Base-by-base conservation (phyloP, 2,113 vertebrate genomes). In the Cheirogaleus medius region DNA sequence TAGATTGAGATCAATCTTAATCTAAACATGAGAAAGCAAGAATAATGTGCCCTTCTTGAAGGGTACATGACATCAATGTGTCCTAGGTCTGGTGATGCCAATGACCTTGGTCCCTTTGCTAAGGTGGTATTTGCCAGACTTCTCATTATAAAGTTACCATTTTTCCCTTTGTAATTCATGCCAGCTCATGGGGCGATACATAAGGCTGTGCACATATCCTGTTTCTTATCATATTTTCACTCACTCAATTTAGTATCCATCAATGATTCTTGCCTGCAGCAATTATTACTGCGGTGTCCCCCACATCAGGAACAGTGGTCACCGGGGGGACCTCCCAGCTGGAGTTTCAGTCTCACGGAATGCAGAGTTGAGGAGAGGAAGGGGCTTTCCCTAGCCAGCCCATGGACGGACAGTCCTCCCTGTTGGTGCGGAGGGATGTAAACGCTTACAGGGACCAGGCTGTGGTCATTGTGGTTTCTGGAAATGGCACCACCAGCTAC, bases 21-120 rank as follows among this genome's bases (percentile, higher is more conserved):
- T 27, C 25, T 60, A 63, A 63, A 63, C 23, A 63, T 13, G 27
- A 63, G 3, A 13, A 54, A n/a, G 69, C 49, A 42, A 60, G 34
- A 78, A 63, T 11, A 13, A 78, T 18, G 52, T 29, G 23, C 6
- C 44, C 11, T 88, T 66, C 23, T 60, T 23, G 2, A 54, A 49
- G 58, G 10, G 4, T 10, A 1, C 18, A 1, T 29, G 76, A 27
- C 63, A 20, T 37, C 32, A 6, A 0, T 6, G 0, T 17, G 29
- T 9, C 47, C 80, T 37, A 60, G 52, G 71, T 13, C 11, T 11
- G 14, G 25, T 39, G 60, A 39, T 47, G n/a, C 34, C 27, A 25
- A 42, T 21, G n/a, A 49, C 66, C 52, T 47, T 27, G 73, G 17
- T n/a, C 66, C 7, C n/a, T 68, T 23, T 34, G 14, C n/a, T 27